These are phyloP conservation scores for Apistogramma diplotaenia DNA, from an alignment of 2,113 vertebrate species.

Conservation along the genomic window DNA sequence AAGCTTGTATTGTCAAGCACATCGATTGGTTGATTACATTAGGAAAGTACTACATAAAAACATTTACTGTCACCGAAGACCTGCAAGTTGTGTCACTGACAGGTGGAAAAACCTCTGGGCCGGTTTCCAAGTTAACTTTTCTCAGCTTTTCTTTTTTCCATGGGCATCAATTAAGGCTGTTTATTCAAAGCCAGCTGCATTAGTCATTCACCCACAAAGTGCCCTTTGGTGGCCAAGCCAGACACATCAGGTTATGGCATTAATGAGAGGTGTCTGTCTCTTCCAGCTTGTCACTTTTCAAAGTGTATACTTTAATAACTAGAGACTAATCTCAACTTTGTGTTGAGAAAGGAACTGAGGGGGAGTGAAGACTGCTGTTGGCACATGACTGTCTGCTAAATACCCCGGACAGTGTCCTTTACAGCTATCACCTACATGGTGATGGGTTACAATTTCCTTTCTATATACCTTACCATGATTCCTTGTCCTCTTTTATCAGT, in stretches of 20 bases:
- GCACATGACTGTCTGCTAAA: fast-evolving
- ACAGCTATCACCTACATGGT: neutral
- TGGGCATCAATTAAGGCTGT: neutral
- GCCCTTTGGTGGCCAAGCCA: fast-evolving
- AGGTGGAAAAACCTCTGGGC: neutral
- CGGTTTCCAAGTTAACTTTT: neutral
- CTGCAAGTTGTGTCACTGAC: neutral
- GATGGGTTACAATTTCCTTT: neutral
- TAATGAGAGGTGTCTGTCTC: neutral
- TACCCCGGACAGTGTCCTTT: neutral
- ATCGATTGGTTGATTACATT: neutral
- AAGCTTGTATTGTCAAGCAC: neutral
- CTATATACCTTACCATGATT: too few species aligned
- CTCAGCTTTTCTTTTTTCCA: neutral
- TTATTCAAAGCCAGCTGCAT: neutral
- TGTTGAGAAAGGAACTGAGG: neutral
- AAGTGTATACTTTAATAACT: neutral
- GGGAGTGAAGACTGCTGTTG: neutral
- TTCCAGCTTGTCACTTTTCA: neutral
- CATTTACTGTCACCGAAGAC: neutral
- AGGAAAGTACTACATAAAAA: neutral
- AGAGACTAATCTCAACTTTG: neutral
- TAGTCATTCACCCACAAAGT: neutral
- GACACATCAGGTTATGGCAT: neutral
- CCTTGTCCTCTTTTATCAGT: too few species aligned